A percentile compares a stretch with the other conserved stretches of the same genome.
These are phyloP conservation scores for Eira barbara DNA, from an alignment of 2,113 vertebrate genomes.

Conservation along the genomic window DNA sequence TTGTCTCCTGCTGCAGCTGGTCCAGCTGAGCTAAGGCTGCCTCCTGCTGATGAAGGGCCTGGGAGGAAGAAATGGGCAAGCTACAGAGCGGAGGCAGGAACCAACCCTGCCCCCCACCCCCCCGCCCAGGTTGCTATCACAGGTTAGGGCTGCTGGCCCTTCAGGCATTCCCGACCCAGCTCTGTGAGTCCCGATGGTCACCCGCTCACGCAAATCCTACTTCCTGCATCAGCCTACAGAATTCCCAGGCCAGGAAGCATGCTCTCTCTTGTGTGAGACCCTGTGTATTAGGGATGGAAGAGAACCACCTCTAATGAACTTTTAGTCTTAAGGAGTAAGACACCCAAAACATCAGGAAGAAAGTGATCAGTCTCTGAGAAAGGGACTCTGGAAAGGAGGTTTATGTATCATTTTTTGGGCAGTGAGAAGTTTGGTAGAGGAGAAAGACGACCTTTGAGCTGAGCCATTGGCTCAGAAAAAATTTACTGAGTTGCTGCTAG, in stretches of 20 bases:
- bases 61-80: neutral
- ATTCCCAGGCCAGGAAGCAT: neutral
- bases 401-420: neutral
- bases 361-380: neutral
- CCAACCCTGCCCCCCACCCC: no score
- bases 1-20: conserved; percentile 74
- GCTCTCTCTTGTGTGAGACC: neutral
- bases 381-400: neutral
- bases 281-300: neutral
- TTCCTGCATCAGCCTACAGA: neutral
- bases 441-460: neutral
- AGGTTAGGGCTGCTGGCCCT: neutral
- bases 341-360: neutral
- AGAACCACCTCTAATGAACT: neutral
- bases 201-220: neutral
- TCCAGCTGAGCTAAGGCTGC: conserved; percentile 70
- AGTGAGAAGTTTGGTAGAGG: neutral
- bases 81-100: neutral
- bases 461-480: neutral
- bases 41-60: conserved; percentile 81
- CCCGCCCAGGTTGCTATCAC: neutral
- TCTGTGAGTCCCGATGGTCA: neutral
- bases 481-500: neutral
- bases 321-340: neutral
- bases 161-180: neutral